Base-by-base conservation (phyloP, 2,888 invertebrate species). In the Pachliopta kotzebuea region DNA sequence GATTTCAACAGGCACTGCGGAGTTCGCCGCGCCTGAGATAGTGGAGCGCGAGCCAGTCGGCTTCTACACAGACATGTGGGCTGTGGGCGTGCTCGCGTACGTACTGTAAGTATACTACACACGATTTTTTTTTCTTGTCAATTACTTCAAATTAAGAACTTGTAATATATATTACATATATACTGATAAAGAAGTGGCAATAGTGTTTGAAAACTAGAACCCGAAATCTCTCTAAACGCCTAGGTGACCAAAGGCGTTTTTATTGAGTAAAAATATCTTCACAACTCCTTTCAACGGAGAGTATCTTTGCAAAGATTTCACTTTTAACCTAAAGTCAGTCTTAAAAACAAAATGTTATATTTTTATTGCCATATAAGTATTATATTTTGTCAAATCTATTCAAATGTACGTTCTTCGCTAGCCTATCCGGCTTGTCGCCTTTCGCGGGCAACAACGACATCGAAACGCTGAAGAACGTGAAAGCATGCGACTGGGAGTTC, bases 21-120 rank as follows among this genome's bases (percentile, higher is more conserved):
- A 99, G 90, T 99, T 99, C 88, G 99, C 99, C 1, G 99, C 99
- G 53, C 99, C 99, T 0, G 99, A 99, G 93, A 98, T 99, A 69
- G 99, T 99, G 0, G 98, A 99, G 79, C 94, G 99, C 20, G 99
- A 99, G 85, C 98, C 99, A 0, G 99, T 99, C 68, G 99, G 99
- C 63, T 99, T 99, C 93, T 99, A 99, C 92, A 99, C 99, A 0
- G 99, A 99, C 84, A 99, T 99, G 99, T 99, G 99, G 99, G 99
- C 99, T 45, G 96, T 98, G 42, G 99, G 99, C 78, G 99, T 99
- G 1, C 93, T 99, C n/a, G 95, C 97, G 20, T 99, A 99, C 83
- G 99, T 99, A 52, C 93, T 99, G 96, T 98, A 91, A 96, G 97
- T 95, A 77, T 59, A 11, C 4, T 29, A 14, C 45, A 18, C 2